phyloP scores from a whole-genome alignment of 2,113 vertebrate species.

The Phrynosoma blainvillii region DNA sequence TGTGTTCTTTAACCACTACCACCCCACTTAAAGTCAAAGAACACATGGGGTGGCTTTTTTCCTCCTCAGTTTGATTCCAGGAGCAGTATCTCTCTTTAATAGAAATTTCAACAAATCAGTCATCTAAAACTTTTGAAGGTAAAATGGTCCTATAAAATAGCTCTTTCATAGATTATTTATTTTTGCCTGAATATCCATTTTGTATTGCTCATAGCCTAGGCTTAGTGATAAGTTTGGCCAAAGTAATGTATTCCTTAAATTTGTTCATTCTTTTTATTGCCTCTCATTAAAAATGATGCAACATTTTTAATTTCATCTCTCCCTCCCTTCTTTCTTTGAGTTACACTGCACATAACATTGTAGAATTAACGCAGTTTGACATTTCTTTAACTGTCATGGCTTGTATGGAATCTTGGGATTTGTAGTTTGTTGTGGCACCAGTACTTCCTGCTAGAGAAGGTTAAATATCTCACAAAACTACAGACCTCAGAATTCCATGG shows the following conservation, averaged over 20 bases:
- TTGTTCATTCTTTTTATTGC: neutral
- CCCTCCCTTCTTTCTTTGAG: neutral
- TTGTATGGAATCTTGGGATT: too few species aligned
- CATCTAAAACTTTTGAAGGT: neutral
- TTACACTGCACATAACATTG: neutral
- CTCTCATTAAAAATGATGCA: neutral
- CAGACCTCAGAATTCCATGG: too few species aligned
- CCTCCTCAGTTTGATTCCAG: too few species aligned
- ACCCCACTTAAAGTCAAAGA: too few species aligned
- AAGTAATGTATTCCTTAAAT: neutral
- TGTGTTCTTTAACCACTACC: too few species aligned
- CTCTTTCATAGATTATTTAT: neutral
- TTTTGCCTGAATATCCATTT: neutral
- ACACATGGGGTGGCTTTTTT: too few species aligned
- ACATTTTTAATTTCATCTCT: neutral
- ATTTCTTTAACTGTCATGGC: too few species aligned
- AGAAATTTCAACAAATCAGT: neutral
- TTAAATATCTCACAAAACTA: too few species aligned
- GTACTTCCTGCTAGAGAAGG: too few species aligned
- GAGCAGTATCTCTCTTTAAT: too few species aligned
- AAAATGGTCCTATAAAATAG: neutral
- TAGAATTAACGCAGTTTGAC: too few species aligned
- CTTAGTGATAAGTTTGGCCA: neutral
- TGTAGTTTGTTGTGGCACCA: too few species aligned
- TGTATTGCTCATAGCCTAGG: neutral